A percentile compares a stretch with the other conserved stretches of the same genome.
phyloP scores from a whole-genome alignment of 2,888 invertebrate genomes.

The Platerodrilus igneus region DNA sequence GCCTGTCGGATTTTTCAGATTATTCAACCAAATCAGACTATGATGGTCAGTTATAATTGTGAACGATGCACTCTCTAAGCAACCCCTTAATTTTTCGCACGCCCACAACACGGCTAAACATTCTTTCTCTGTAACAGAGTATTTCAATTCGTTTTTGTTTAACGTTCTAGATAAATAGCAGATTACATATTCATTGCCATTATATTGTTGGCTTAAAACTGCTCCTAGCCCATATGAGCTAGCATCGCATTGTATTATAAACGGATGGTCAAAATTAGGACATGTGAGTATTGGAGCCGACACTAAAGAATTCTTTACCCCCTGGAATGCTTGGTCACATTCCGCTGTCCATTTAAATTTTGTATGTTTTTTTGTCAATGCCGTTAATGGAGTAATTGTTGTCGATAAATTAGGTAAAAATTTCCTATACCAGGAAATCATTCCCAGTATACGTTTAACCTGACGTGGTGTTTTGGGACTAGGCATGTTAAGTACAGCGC shows the following conservation, averaged over 20 bases:
- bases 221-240: slow-evolving; percentile 8
- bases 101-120: slow-evolving; percentile 21
- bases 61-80: slow-evolving; percentile 9
- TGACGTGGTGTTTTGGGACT: slow-evolving; percentile 12
- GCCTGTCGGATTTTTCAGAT: slow-evolving; percentile 8
- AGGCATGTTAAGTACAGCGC: slow-evolving; percentile 20
- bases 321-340: slow-evolving; percentile 6
- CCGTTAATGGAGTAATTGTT: slow-evolving; percentile 9
- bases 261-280: slow-evolving; percentile 9
- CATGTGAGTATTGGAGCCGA: slow-evolving; percentile 14
- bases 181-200: slow-evolving; percentile 9
- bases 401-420: slow-evolving; percentile 15
- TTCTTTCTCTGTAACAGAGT: slow-evolving; percentile 18
- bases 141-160: slow-evolving; percentile 13
- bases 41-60: slow-evolving; percentile 12
- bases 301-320: slow-evolving; percentile 11
- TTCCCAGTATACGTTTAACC: slow-evolving; percentile 6
- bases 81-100: slow-evolving; percentile 11
- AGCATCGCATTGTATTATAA: slow-evolving; percentile 3
- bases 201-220: neutral
- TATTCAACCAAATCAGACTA: slow-evolving; percentile 12
- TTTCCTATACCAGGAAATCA: slow-evolving; percentile 11
- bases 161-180: slow-evolving; percentile 15
- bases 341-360: slow-evolving; percentile 8
- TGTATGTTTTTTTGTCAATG: slow-evolving; percentile 7